Conservation (phyloP, 2,113 vertebrate genomes). For the Symphodus melops region DNA sequence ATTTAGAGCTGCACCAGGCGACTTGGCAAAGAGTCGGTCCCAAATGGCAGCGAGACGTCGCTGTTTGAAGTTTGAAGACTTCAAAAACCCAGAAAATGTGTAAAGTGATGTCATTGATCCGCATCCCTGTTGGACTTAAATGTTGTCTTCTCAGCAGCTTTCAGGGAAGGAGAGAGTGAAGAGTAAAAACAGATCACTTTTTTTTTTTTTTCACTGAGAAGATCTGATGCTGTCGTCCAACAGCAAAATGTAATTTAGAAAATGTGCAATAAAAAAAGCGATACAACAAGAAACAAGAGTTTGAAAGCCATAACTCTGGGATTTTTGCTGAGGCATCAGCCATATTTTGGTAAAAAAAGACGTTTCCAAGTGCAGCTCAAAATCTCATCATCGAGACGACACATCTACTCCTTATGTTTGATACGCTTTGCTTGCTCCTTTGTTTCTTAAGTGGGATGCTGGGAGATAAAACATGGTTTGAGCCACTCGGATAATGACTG, state of each 20-base stretch:
- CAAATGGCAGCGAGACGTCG: slow-evolving; percentile 36
- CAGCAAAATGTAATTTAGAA: no score
- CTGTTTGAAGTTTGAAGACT: slow-evolving; percentile 53
- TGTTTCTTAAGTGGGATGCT: slow-evolving; percentile 67
- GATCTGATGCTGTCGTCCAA: not conserved
- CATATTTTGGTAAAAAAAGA: slow-evolving; percentile 43
- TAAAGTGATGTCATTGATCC: slow-evolving; percentile 37
- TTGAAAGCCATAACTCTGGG: not conserved
- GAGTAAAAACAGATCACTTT: not conserved
- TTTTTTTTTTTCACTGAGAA: not conserved
- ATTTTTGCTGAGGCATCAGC: not conserved
- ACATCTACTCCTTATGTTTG: slow-evolving; percentile 31
- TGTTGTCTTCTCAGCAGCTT: not conserved
- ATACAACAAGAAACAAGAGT: not conserved
- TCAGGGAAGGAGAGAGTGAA: not conserved
- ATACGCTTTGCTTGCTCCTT: slow-evolving; percentile 40
- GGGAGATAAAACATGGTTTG: slow-evolving; percentile 65
- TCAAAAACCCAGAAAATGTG: slow-evolving; percentile 40
- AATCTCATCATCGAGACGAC: slow-evolving; percentile 37
- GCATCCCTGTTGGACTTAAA: slow-evolving; percentile 18
- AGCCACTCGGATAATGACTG: slow-evolving; percentile 73
- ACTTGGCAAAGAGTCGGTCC: slow-evolving; percentile 45
- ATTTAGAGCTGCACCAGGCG: slow-evolving; percentile 62
- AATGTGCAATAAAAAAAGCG: not conserved
- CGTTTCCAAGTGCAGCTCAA: slow-evolving; percentile 30